Evolutionary conservation across 1,140 invertebrate species (phyloP).

Genomic region (Drosophila biarmipes): DNA sequence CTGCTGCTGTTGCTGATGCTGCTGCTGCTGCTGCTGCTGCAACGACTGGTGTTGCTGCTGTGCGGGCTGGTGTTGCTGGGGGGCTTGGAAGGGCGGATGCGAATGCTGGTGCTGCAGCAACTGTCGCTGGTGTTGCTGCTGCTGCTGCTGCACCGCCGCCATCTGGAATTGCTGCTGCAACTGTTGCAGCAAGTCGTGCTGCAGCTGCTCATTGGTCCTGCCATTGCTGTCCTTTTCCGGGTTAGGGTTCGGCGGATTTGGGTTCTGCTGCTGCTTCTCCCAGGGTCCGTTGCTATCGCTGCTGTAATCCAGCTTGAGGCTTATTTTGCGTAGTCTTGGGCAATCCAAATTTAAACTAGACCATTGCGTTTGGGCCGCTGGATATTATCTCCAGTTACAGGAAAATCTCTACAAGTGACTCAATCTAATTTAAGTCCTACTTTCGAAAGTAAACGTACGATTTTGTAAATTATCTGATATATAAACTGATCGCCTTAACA

Average conservation of each 20-base stretch:
- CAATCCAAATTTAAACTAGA: constrained; percentile 6
- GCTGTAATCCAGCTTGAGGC: constrained; percentile 80
- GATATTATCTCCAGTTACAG: background rate
- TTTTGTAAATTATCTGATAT: too few species aligned
- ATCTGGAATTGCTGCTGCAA: constrained; percentile 71
- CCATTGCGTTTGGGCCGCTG: background rate
- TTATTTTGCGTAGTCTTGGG: constrained; percentile 6
- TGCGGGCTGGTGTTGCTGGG: constrained; percentile 51
- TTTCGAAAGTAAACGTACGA: too few species aligned
- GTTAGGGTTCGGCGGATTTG: constrained; percentile 27
- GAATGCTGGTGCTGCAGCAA: constrained; percentile 65
- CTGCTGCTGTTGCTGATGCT: constrained; percentile 21
- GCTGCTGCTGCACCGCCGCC: constrained; percentile 57
- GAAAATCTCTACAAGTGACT: background rate
- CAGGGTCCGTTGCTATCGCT: constrained; percentile 78
- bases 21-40: constrained; percentile 19
- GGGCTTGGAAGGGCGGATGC: constrained; percentile 66
- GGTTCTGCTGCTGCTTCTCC: constrained; percentile 70
- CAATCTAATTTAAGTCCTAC: too few species aligned
- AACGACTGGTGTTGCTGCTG: constrained; percentile 50
- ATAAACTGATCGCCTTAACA: too few species aligned
- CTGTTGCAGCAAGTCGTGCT: constrained; percentile 70
- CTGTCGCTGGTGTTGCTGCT: constrained; percentile 37
- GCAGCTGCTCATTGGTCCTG: constrained; percentile 60
- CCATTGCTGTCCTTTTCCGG: constrained; percentile 33